Percentiles rank a stretch among this genome's conserved stretches.
Evolutionary conservation across 2,113 vertebrate species (phyloP).

Genomic region (Xyliphius kryptos): DNA sequence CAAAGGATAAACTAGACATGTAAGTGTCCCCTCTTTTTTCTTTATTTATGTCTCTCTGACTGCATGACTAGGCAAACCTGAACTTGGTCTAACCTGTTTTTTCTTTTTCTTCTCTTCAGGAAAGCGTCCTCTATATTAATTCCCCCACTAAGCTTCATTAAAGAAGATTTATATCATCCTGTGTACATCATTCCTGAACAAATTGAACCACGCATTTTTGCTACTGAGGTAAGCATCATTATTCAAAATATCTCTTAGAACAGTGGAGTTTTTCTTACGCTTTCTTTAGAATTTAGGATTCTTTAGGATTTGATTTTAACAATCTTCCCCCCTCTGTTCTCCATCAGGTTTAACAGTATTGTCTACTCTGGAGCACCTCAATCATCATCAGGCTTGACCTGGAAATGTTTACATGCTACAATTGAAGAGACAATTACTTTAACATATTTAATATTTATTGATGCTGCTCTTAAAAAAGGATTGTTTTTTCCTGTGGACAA

Average conservation of each 20-base stretch:
- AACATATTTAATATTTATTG: conserved; percentile 68
- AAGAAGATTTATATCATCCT: conserved; percentile 62
- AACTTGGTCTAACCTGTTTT: conserved; percentile 17
- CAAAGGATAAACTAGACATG: conserved; percentile 62
- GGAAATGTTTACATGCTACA: conserved; percentile 49
- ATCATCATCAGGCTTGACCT: conserved; percentile 22
- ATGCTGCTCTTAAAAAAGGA: conserved; percentile 56
- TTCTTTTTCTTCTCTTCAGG: conserved; percentile 43
- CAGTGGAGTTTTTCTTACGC: background rate
- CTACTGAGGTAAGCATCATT: conserved; percentile 68
- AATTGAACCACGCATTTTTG: conserved; percentile 66
- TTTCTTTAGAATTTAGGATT: background rate
- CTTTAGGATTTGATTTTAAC: background rate
- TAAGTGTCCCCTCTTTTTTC: conserved; percentile 35
- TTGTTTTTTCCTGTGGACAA: conserved; percentile 38
- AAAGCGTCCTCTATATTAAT: conserved; percentile 53
- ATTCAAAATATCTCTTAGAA: background rate
- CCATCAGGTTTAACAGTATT: conserved; percentile 47
- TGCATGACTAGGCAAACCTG: background rate
- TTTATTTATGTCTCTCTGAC: background rate
- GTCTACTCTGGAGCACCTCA: conserved; percentile 33
- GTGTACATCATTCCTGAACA: conserved; percentile 68
- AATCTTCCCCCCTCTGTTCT: background rate
- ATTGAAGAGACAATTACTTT: conserved; percentile 40
- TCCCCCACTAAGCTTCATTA: conserved; percentile 49